Conservation (phyloP, 2,888 invertebrate species). For the Hypolimnas misippus region DNA sequence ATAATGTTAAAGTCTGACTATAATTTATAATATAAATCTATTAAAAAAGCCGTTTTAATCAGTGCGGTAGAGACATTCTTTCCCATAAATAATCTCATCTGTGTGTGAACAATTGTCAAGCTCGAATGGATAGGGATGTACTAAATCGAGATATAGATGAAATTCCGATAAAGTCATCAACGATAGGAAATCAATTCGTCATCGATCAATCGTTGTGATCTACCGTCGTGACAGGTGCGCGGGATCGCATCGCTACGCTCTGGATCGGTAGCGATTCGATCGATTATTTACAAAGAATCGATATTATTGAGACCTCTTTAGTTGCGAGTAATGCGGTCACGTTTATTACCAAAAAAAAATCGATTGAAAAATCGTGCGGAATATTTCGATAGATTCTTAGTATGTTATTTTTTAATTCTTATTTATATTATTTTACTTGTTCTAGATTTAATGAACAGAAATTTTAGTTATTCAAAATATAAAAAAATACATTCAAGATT, state of each 20-base stretch:
- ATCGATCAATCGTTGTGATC: slow-evolving; percentile 71
- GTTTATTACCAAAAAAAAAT: slow-evolving; percentile 70
- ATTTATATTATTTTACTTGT: not conserved
- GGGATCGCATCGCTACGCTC: slow-evolving; percentile 58
- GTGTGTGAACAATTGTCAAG: slow-evolving; percentile 30
- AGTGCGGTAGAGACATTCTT: slow-evolving; percentile 8
- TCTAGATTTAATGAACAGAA: not conserved
- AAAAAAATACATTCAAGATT: not conserved
- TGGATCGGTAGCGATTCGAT: slow-evolving; percentile 65
- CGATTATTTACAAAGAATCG: slow-evolving; percentile 74
- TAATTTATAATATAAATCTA: slow-evolving; percentile 11
- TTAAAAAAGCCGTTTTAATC: not conserved
- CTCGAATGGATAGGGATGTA: slow-evolving; percentile 51
- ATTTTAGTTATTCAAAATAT: too few relatives aligned
- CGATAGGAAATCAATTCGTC: slow-evolving; percentile 75
- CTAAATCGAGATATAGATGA: slow-evolving; percentile 63
- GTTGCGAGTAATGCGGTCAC: slow-evolving; percentile 65
- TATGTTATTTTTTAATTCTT: not conserved
- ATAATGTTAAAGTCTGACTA: not conserved
- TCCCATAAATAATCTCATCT: slow-evolving; percentile 17
- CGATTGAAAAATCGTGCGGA: slow-evolving; percentile 60
- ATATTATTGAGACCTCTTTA: slow-evolving; percentile 53
- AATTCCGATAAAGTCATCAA: slow-evolving; percentile 74
- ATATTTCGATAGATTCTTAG: slow-evolving; percentile 21
- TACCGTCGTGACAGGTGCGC: slow-evolving; percentile 76